These are phyloP conservation scores for Nebria brevicollis DNA, from an alignment of 2,888 invertebrate species.

Conservation along the genomic window DNA sequence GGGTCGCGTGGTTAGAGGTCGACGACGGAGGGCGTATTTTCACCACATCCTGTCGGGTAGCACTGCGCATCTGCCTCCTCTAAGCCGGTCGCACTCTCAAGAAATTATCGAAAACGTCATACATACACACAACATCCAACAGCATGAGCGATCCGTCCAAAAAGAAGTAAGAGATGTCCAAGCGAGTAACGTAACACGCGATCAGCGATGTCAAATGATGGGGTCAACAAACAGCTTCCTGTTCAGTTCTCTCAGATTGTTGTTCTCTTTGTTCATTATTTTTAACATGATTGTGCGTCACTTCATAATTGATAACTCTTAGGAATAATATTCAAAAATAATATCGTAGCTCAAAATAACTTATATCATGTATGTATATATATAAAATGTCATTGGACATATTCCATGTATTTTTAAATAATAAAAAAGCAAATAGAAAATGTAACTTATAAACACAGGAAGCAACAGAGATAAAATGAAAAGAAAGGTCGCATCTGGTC, in stretches of 20 bases:
- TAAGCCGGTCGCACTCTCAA: neutral
- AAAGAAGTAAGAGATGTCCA: neutral
- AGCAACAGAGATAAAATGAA: too few relatives aligned
- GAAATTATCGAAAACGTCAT: neutral
- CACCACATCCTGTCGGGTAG: neutral
- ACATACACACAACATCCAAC: neutral
- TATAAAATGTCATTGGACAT: too few relatives aligned
- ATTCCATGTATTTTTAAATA: too few relatives aligned
- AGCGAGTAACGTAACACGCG: neutral
- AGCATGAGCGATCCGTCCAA: neutral
- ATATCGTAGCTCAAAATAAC: too few relatives aligned
- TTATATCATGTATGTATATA: too few relatives aligned
- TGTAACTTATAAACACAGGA: too few relatives aligned
- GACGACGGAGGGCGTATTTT: neutral
- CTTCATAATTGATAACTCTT: neutral
- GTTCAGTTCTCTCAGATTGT: neutral
- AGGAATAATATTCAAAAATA: too few relatives aligned
- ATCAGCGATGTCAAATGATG: neutral
- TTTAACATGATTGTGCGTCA: neutral
- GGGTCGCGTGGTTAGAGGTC: neutral
- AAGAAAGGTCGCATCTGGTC: neutral
- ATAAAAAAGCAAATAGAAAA: too few relatives aligned
- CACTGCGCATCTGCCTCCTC: neutral
- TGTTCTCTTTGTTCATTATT: neutral
- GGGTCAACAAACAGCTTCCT: constrained; percentile 1